These are phyloP conservation scores for Bombycilla garrulus DNA, from an alignment of 2,113 vertebrate species.

Conservation along the genomic window DNA sequence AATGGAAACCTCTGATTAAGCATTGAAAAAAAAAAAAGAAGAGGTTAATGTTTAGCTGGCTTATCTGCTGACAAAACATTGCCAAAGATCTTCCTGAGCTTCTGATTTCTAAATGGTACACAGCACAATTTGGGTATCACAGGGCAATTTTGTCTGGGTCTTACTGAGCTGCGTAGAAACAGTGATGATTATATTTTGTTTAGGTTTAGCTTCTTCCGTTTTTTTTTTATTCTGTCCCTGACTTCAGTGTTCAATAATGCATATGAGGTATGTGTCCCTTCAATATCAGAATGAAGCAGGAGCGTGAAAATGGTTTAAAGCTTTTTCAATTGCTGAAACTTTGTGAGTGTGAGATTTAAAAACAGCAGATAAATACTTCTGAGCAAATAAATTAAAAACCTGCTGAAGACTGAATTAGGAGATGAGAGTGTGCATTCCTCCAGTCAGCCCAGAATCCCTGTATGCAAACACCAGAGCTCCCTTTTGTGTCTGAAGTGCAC, in stretches of 20 bases:
- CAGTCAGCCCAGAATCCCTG: background rate
- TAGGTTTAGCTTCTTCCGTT: background rate
- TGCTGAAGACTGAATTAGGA: background rate
- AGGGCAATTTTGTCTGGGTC: background rate
- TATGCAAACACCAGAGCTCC: background rate
- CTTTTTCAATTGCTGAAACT: background rate
- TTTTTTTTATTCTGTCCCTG: background rate
- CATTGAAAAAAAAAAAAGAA: conserved; percentile 24
- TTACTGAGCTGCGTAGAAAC: background rate
- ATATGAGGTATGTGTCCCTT: background rate
- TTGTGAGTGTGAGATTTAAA: background rate
- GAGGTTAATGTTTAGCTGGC: conserved; percentile 59
- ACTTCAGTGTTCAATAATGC: background rate
- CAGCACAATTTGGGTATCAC: background rate
- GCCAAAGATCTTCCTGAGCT: conserved; percentile 40
- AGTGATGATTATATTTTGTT: background rate
- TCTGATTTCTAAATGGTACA: conserved; percentile 19
- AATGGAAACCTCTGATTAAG: conserved; percentile 67
- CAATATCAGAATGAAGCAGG: rapidly evolving
- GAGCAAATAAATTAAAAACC: background rate
- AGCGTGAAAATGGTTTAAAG: background rate
- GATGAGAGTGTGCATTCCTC: background rate
- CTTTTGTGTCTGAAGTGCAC: background rate
- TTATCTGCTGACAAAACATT: conserved; percentile 66
- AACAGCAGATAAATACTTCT: background rate